Evolutionary conservation across 2,888 invertebrate genomes (phyloP).

Genomic region (Dendrolimus houi): DNA sequence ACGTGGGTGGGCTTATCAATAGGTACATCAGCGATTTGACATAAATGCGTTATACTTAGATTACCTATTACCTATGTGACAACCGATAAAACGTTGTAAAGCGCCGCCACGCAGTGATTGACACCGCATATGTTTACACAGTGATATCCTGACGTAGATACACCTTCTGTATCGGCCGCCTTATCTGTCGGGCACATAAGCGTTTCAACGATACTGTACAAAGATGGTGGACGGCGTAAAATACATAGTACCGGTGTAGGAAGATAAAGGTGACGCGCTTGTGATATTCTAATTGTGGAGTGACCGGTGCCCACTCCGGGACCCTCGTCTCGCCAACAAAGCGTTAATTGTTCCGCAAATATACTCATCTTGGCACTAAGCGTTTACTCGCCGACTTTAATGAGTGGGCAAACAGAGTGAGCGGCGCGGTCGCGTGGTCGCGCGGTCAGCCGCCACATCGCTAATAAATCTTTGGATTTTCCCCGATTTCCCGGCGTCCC

Average conservation of each 20-base stretch:
- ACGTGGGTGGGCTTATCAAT: constrained; percentile 71
- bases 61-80: constrained; percentile 63
- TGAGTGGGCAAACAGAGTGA: constrained; percentile 67
- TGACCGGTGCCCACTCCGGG: constrained; percentile 37
- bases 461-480: constrained; percentile 72
- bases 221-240: constrained; percentile 29
- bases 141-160: constrained; percentile 54
- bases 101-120: constrained; percentile 70
- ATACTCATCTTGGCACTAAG: constrained; percentile 71
- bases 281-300: constrained; percentile 49
- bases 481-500: constrained; percentile 70
- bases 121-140: constrained; percentile 62
- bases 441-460: constrained; percentile 47
- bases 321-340: constrained; percentile 68
- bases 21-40: constrained; percentile 67
- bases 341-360: constrained; percentile 73
- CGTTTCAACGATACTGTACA: constrained; percentile 38
- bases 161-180: constrained; percentile 53
- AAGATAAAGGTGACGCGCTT: constrained; percentile 16
- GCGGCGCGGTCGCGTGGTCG: constrained; percentile 48
- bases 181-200: constrained; percentile 57
- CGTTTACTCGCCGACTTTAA: constrained; percentile 70
- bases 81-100: constrained; percentile 70
- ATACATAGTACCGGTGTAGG: constrained; percentile 12
- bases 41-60: constrained; percentile 73